Percentiles rank a stretch among this genome's conserved stretches.
phyloP scores from a whole-genome alignment of 2,797 vertebrate genomes.

The Botia almorhae region DNA sequence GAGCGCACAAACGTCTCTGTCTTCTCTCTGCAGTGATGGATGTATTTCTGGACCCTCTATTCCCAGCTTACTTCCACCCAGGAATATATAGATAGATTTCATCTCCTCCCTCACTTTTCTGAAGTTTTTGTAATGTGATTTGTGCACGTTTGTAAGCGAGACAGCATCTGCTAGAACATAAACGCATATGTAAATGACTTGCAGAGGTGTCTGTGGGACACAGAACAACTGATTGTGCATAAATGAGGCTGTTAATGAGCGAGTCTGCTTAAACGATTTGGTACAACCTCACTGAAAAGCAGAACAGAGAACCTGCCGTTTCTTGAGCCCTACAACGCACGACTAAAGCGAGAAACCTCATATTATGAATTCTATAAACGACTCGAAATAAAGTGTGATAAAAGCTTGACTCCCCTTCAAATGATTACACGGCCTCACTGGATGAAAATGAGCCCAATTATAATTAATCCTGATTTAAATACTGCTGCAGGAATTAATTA shows the following conservation, averaged over 20 bases:
- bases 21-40: constrained; percentile 36
- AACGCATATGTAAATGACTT: neutral
- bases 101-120: constrained; percentile 9
- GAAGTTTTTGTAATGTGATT: neutral
- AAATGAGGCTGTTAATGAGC: constrained; percentile 31
- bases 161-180: neutral
- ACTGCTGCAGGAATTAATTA: constrained; percentile 70
- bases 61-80: constrained; percentile 34
- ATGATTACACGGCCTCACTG: constrained; percentile 59
- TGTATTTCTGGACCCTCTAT: constrained; percentile 24
- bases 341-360: constrained; percentile 10
- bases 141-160: constrained; percentile 10
- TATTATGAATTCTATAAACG: constrained; percentile 32
- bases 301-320: neutral
- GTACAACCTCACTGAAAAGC: neutral
- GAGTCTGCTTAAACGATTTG: constrained; percentile 16
- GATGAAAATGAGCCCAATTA: constrained; percentile 62
- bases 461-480: constrained; percentile 76
- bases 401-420: constrained; percentile 60
- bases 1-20: neutral
- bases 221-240: neutral
- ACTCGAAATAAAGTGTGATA: constrained; percentile 65
- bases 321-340: constrained; percentile 12
- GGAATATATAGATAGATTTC: constrained; percentile 26
- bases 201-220: neutral